Evolutionary conservation across 1,140 invertebrate genomes (phyloP).

Genomic region (Aricia agestis): DNA sequence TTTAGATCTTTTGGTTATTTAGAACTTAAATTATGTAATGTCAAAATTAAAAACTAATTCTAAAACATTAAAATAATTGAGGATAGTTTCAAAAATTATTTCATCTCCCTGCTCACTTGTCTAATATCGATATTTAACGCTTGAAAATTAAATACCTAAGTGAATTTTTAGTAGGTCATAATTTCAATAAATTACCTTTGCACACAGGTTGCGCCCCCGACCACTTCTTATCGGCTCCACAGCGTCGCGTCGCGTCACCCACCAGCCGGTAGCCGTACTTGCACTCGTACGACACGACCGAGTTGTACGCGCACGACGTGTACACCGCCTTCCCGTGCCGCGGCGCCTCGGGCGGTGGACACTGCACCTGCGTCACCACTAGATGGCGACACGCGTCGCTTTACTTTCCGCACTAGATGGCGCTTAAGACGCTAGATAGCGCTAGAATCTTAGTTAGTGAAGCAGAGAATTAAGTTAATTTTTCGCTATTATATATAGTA

Average conservation of each 20-base stretch:
- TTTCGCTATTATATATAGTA: neutral
- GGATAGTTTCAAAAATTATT: too few relatives aligned
- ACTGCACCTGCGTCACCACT: constrained; percentile 93
- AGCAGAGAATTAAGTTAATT: neutral
- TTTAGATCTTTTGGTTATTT: neutral
- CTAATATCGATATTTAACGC: too few relatives aligned
- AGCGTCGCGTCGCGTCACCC: constrained; percentile 90
- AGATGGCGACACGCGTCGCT: constrained; percentile 68
- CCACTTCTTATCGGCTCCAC: constrained; percentile 95
- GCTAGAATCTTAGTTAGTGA: constrained; percentile 23
- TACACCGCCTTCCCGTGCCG: constrained; percentile 93
- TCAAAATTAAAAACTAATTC: too few relatives aligned
- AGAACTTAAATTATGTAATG: too few relatives aligned
- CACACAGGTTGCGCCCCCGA: constrained; percentile 90
- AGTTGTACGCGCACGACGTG: constrained; percentile 95
- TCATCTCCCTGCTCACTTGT: too few relatives aligned
- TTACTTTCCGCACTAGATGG: constrained; percentile 39
- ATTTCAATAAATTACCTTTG: constrained; percentile 77
- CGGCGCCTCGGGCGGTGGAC: constrained; percentile 90
- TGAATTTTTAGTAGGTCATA: too few relatives aligned
- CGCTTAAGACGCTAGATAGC: constrained; percentile 37
- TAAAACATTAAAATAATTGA: too few relatives aligned
- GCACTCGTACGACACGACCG: constrained; percentile 95
- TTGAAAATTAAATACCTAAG: too few relatives aligned
- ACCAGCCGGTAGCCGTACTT: constrained; percentile 93